Base-by-base conservation (phyloP, 2,797 vertebrate genomes). In the Hypotaenidia philippensis region DNA sequence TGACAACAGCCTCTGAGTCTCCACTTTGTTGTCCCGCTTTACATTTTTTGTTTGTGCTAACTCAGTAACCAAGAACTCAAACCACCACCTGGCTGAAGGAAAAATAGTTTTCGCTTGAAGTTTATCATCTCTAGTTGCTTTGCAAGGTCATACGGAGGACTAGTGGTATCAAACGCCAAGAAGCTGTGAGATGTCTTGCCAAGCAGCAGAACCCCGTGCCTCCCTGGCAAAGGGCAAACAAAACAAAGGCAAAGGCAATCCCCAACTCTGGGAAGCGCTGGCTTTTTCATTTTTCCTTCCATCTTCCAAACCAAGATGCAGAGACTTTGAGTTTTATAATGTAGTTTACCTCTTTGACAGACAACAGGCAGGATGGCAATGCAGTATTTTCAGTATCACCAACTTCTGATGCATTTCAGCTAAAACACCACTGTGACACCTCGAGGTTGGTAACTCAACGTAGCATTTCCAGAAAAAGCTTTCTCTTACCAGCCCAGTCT, bases 61-160 rank as follows among this genome's bases (percentile, higher is more conserved):
- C 29, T 74, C 32, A 29, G 45, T 78, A 57, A 65, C n/a, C 16
- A 61, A 71, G 64, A 74, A 77, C 23, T 89, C 72, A 76, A 93
- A 59, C 31, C 27, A 77, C 23, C 20, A 76, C 64, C 44, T 77
- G 40, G 50, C 75, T 87, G 61, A 82, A 83, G 75, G 25, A 72
- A 76, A 93, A 68, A 21, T 12, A 27, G 29, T 5, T 93, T 75
- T 66, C 49, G 25, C 68, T 55, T 80, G 16, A 85, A 74, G 81
- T 38, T 72, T 74, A 44, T 19, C 56, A 85, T 27, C 44, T 91
- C 60, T 15, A 56, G 44, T 85, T 5, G 0, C 44, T 91, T 71
- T 12, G 19, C 87, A 89, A 93, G 89, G 82, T 91, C 78, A 95
- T 52, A 13, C 29, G n/a, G 44, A 87, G 32, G 56, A 87, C 45